phyloP scores from a whole-genome alignment of 2,113 vertebrate genomes.

The Oryzias woworae region DNA sequence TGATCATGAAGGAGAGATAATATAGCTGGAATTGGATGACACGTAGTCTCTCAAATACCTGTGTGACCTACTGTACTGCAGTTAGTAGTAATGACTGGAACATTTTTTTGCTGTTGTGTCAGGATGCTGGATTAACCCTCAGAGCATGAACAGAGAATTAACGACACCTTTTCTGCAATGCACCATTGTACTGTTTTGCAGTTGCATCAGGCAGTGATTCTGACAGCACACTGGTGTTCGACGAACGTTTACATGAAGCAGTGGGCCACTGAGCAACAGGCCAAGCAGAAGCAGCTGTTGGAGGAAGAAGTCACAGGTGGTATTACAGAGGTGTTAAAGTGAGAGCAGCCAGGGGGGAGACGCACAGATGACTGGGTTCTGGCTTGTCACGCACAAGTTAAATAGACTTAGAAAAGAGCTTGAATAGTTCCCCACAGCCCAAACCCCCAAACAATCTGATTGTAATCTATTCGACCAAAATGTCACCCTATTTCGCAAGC shows the following conservation, averaged over 20 bases:
- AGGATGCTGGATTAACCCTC: not conserved
- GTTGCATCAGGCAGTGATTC: not conserved
- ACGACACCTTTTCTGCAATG: not conserved
- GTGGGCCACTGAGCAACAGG: conserved; percentile 15
- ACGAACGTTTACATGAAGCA: not conserved
- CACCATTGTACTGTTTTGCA: not conserved
- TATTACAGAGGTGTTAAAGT: conserved; percentile 64
- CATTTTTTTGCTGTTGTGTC: too few relatives aligned
- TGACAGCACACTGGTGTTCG: not conserved
- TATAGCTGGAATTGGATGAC: too few relatives aligned
- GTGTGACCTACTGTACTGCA: too few relatives aligned
- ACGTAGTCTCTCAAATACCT: too few relatives aligned
- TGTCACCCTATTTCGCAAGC: not conserved
- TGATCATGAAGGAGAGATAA: too few relatives aligned
- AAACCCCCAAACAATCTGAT: not conserved
- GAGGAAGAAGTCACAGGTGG: conserved; percentile 54
- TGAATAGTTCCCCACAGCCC: not conserved
- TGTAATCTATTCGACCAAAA: not conserved
- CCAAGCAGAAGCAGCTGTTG: conserved; percentile 26
- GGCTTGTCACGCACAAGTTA: conserved; percentile 32
- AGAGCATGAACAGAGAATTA: not conserved
- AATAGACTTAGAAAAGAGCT: conserved; percentile 19
- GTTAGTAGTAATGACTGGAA: too few relatives aligned
- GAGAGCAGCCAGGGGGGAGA: conserved; percentile 42
- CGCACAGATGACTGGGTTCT: conserved; percentile 38